Conservation (phyloP, 2,113 vertebrate species). For the Cinclus mexicanus region DNA sequence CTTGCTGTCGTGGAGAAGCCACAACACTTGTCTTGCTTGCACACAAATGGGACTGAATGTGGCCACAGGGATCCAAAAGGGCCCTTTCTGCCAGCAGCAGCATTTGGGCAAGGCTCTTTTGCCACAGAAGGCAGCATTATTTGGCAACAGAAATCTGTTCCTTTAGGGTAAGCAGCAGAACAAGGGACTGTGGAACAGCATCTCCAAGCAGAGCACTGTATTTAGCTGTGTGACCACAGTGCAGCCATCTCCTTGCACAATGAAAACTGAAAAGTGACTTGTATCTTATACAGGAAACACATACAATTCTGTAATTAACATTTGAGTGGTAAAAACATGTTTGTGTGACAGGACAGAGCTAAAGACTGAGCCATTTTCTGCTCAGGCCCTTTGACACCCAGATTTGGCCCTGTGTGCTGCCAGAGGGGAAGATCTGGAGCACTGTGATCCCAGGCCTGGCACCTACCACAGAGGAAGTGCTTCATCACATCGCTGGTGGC, state of each 20-base stretch:
- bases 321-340: neutral
- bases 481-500: conserved; percentile 93
- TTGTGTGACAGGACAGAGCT: neutral
- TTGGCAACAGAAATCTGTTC: neutral
- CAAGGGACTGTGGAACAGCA: neutral
- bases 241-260: neutral
- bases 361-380: neutral
- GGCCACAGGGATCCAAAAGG: rapidly evolving
- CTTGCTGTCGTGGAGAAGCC: neutral
- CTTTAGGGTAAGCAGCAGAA: neutral
- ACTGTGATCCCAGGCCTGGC: neutral
- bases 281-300: neutral
- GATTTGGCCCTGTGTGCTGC: neutral
- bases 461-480: conserved; percentile 88
- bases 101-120: neutral
- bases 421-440: neutral
- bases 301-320: neutral
- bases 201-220: neutral
- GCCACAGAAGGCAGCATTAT: neutral
- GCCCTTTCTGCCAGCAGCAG: neutral
- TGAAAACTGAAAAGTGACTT: neutral
- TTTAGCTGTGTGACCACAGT: neutral
- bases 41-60: rapidly evolving
- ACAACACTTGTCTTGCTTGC: neutral
- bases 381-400: neutral